Base-by-base conservation (phyloP, 2,797 vertebrate genomes). In the Clarias laeviceps region DNA sequence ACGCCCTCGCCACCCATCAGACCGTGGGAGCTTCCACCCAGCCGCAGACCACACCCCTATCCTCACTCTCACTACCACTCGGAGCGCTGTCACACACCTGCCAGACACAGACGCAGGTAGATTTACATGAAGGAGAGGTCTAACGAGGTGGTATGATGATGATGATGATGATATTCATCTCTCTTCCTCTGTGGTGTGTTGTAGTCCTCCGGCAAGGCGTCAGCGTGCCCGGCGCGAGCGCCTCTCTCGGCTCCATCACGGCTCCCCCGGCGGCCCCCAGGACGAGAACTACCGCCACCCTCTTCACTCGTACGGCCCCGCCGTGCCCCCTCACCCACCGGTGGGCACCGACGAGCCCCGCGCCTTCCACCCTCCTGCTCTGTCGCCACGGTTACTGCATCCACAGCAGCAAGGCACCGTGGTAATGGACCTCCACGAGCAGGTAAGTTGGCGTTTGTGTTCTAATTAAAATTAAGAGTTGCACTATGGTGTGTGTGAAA, bases 1-100 rank as follows among this genome's bases (percentile, higher is more conserved):
- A 96, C 97, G 61, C 96, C 98, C 4, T 99, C 98, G 73, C 97
- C 98, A 80, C 98, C 98, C 91, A 98, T 99, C 94, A 96, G 97
- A 93, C 97, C 98, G 91, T 99, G 98, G 98, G 97, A 99, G 95
- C 97, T 97, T 89, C 96, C 96, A 89, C 96, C 95, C 88, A 97
- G 95, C 92, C 96, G 97, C 89, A 95, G 97, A 91, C 94, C 95
- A 85, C 95, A 97, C 92, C 94, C 94, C 90, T 95, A 97, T 96
- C 96, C 97, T 92, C 94, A 94, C 87, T 77, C 93, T 40, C 97
- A 96, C 91, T 98, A 97, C 96, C 97, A 96, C 95, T 97, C 97
- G 89, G 97, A 99, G 94, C 94, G 95, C 92, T 99, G 97, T 92
- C 97, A 96, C 93, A 99, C 97, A 84, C 97, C 97, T 20, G 97